A percentile compares a stretch with the other conserved stretches of the same genome.
phyloP scores from a whole-genome alignment of 2,113 vertebrate genomes.

The Rousettus leschenaultii region DNA sequence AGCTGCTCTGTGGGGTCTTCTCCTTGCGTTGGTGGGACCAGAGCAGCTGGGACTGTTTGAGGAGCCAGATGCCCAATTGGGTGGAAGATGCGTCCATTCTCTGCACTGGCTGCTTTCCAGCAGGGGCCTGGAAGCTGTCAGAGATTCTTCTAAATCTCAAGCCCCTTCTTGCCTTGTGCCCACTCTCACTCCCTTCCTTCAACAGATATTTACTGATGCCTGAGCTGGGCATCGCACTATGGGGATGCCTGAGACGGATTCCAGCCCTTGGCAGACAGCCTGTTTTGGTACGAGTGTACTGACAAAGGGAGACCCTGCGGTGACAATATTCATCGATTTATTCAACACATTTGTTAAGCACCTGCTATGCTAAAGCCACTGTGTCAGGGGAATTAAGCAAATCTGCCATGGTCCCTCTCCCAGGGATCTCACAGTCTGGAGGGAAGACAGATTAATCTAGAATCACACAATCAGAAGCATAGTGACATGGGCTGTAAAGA shows the following conservation, averaged over 20 bases:
- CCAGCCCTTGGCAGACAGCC: too few species aligned
- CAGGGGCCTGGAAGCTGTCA: not conserved
- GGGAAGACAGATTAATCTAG: not conserved
- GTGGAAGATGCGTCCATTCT: rapidly evolving
- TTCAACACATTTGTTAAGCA: not conserved
- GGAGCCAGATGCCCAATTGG: not conserved
- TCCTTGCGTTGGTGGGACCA: rapidly evolving
- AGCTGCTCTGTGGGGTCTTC: not conserved
- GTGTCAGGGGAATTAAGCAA: not conserved
- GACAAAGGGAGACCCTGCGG: not conserved
- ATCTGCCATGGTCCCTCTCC: not conserved
- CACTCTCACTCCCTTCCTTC: rapidly evolving
- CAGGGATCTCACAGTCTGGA: not conserved
- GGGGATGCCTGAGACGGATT: not conserved
- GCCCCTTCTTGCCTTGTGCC: rapidly evolving
- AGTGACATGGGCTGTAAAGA: not conserved
- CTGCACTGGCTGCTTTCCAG: not conserved
- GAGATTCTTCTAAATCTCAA: rapidly evolving
- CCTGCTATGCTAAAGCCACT: not conserved
- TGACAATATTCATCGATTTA: not conserved
- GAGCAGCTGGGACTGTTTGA: not conserved
- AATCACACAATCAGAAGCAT: not conserved
- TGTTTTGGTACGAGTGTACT: too few species aligned
- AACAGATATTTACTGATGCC: not conserved
- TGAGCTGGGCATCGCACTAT: rapidly evolving